Conservation (phyloP, 37 sponge, comb jelly and placozoan genomes). For the Halisarca cf. caerulea region DNA sequence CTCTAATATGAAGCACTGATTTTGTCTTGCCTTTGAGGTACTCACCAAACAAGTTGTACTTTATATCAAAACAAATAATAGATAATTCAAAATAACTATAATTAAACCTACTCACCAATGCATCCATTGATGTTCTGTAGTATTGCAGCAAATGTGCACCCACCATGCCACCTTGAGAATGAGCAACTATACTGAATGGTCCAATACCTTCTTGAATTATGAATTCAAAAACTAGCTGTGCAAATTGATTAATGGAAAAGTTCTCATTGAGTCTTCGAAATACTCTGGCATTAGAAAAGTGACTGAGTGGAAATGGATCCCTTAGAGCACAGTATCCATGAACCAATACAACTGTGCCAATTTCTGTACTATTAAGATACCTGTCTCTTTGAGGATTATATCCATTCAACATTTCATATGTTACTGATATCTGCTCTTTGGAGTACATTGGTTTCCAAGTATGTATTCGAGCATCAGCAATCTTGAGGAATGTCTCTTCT, state of each 20-base stretch:
- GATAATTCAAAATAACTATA: too few species aligned
- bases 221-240: conserved; percentile 11
- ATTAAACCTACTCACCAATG: neutral
- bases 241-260: conserved; percentile 11
- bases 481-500: neutral
- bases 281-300: conserved; percentile 9
- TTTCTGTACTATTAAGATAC: neutral
- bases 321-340: conserved; percentile 31
- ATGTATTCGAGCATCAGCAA: neutral
- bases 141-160: conserved; percentile 20
- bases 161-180: conserved; percentile 50
- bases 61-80: too few species aligned
- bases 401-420: conserved; percentile 20
- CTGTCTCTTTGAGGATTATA: neutral
- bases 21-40: too few species aligned
- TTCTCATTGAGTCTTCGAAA: neutral
- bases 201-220: neutral
- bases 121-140: conserved; percentile 17
- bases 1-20: too few species aligned
- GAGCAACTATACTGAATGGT: conserved; percentile 33
- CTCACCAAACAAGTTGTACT: too few species aligned
- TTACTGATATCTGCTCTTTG: neutral
- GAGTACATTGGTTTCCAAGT: neutral
- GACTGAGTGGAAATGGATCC: conserved; percentile 1
- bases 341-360: conserved; percentile 6